A percentile compares a stretch with the other conserved stretches of the same genome.
Conservation (phyloP, 2,888 invertebrate species). For the Cantharis rustica region DNA sequence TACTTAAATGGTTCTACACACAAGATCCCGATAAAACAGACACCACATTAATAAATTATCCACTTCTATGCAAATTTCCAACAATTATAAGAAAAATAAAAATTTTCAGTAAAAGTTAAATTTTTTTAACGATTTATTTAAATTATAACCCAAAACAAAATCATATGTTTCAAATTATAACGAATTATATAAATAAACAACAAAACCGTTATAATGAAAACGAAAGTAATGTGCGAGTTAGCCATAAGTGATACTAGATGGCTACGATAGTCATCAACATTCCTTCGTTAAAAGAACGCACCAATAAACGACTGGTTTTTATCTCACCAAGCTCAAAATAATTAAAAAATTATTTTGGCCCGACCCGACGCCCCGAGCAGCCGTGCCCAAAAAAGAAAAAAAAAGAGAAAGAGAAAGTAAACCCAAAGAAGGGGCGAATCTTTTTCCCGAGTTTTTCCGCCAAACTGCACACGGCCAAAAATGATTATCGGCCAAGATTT, state of each 20-base stretch:
- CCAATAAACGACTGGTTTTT: slow-evolving; percentile 14
- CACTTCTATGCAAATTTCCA: slow-evolving; percentile 6
- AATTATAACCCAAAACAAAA: neutral
- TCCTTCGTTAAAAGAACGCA: slow-evolving; percentile 5
- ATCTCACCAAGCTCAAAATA: neutral
- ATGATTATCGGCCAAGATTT: neutral
- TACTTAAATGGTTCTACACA: slow-evolving; percentile 27
- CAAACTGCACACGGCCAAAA: neutral
- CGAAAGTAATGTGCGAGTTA: slow-evolving; percentile 22
- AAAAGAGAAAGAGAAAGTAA: neutral
- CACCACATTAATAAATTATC: slow-evolving; percentile 28
- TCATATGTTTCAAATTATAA: slow-evolving; percentile 8
- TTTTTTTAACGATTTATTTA: neutral
- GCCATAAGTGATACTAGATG: slow-evolving; percentile 19
- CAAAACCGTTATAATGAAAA: slow-evolving; percentile 25
- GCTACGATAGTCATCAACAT: slow-evolving; percentile 10
- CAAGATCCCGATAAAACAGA: slow-evolving; percentile 22
- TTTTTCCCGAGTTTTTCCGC: neutral
- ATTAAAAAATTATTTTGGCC: neutral
- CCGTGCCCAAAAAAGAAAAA: neutral
- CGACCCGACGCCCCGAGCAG: neutral
- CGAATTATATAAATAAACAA: slow-evolving; percentile 23
- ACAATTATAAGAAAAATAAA: neutral
- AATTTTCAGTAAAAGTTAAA: neutral
- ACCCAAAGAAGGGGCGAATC: neutral